Conservation (phyloP, 2,888 invertebrate species). For the Crepidodera aurea region DNA sequence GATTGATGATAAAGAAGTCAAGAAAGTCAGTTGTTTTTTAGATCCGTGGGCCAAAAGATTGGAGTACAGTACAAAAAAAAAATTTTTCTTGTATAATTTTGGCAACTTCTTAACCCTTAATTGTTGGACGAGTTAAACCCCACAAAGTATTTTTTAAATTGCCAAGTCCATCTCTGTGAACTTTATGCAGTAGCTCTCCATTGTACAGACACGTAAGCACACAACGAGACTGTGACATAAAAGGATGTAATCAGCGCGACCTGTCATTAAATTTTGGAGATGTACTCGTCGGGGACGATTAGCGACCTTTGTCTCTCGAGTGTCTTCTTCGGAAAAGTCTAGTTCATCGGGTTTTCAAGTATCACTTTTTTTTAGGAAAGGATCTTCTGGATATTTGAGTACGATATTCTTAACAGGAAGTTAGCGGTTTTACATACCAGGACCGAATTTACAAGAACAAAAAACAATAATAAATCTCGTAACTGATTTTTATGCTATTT, state of each 20-base stretch:
- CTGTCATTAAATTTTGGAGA: constrained; percentile 38
- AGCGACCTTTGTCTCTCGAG: constrained; percentile 39
- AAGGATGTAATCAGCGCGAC: constrained; percentile 36
- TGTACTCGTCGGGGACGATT: constrained; percentile 32
- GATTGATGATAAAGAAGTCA: no score
- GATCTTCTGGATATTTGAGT: constrained; percentile 12
- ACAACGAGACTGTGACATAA: constrained; percentile 35
- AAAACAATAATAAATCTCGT: no score
- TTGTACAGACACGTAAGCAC: constrained; percentile 55
- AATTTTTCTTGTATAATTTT: no score
- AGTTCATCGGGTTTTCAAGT: constrained; percentile 31
- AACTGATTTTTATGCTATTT: no score
- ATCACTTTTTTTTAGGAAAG: constrained; percentile 24
- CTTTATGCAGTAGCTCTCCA: constrained; percentile 53
- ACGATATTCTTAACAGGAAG: constrained; percentile 14
- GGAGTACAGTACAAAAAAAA: no score
- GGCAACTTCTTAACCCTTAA: no score
- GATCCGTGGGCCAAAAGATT: no score
- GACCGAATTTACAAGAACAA: not conserved
- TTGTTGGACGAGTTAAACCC: no score
- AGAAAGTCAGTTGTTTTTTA: no score
- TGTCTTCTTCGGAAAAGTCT: constrained; percentile 30
- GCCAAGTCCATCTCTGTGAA: constrained; percentile 28
- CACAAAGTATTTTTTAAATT: no score
- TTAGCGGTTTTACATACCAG: constrained; percentile 7